Evolutionary conservation across 2,797 vertebrate species (phyloP).

Genomic region (Bothrops alternatus): DNA sequence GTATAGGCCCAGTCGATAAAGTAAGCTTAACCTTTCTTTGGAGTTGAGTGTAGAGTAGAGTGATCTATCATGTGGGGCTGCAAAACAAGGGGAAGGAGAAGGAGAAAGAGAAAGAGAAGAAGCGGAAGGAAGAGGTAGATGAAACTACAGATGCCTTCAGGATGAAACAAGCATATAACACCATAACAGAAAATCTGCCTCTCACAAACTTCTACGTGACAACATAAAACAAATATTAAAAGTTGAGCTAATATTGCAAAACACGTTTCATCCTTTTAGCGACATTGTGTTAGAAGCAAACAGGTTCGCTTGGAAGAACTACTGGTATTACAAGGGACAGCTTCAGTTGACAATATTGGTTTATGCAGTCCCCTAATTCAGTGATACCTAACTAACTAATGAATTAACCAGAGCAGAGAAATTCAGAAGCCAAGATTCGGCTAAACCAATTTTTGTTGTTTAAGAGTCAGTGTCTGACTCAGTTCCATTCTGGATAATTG

Average conservation of each 20-base stretch:
- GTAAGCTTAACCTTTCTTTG: not conserved
- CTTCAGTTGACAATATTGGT: not conserved
- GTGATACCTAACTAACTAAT: not conserved
- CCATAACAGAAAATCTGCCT: not conserved
- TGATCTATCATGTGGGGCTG: not conserved
- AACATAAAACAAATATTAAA: not conserved
- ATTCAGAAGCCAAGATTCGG: not conserved
- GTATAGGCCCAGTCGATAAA: not conserved
- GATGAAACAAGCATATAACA: not conserved
- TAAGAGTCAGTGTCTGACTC: not conserved
- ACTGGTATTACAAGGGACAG: not conserved
- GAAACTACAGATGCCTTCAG: not conserved
- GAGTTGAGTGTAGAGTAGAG: not conserved
- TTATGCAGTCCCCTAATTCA: not conserved
- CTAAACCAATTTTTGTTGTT: not conserved
- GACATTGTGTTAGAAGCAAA: not conserved
- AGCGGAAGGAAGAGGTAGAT: not conserved
- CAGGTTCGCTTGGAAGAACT: not conserved
- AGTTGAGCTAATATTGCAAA: not conserved
- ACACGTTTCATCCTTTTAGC: not conserved
- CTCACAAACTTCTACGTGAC: not conserved
- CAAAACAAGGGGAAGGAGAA: not conserved
- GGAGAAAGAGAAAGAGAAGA: not conserved
- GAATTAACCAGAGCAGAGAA: not conserved
- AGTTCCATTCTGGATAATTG: slow-evolving; percentile 28